Percentiles rank a stretch among this genome's conserved stretches.
These are phyloP conservation scores for Blomia tropicalis DNA, from an alignment of 2,888 invertebrate species.

Conservation along the genomic window DNA sequence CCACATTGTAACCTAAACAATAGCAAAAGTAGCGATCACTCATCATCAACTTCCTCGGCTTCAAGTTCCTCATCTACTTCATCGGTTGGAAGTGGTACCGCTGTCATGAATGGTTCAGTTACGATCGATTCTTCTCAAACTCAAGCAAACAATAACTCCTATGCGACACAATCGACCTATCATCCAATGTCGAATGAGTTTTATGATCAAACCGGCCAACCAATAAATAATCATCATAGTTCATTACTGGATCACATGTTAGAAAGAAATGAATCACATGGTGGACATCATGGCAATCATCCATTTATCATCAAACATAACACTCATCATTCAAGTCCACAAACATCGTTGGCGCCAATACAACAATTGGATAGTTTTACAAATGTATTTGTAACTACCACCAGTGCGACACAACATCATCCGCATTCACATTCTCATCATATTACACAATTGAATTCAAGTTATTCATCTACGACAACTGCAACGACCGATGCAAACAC, in stretches of 20 bases:
- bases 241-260: background rate
- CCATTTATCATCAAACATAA: background rate
- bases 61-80: background rate
- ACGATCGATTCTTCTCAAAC: background rate
- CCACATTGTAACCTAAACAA: background rate
- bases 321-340: background rate
- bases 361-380: slow-evolving; percentile 30
- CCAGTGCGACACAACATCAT: background rate
- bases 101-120: background rate
- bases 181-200: background rate
- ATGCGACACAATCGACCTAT: background rate
- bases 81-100: no score
- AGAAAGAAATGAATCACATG: background rate
- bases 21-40: background rate
- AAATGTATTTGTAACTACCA: slow-evolving; percentile 28
- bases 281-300: background rate
- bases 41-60: slow-evolving; percentile 4
- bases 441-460: background rate
- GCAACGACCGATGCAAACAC: no score
- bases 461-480: background rate
- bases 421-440: background rate
- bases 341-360: slow-evolving; percentile 17
- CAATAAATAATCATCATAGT: background rate
- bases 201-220: background rate
- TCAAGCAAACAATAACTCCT: background rate